phyloP scores from a whole-genome alignment of 2,888 invertebrate genomes.

The Ichneumoninae sp. region DNA sequence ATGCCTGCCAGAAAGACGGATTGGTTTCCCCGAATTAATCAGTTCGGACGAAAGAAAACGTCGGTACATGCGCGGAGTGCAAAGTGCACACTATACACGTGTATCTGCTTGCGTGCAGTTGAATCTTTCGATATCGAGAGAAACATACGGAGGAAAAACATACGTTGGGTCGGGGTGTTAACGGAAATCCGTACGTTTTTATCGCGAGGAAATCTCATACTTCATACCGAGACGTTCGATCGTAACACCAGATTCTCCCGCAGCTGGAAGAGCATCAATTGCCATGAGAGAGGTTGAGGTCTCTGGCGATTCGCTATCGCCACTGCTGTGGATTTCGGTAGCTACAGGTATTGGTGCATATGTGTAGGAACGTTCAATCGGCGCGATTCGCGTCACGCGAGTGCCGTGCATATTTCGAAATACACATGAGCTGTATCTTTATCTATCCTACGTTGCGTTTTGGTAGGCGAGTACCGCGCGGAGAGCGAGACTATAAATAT shows the following conservation, averaged over 20 bases:
- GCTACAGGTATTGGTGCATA: neutral
- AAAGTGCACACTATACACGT: neutral
- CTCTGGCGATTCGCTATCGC: slow-evolving; percentile 4
- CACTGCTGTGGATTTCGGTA: neutral
- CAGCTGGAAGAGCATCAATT: slow-evolving; percentile 1
- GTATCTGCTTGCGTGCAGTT: neutral
- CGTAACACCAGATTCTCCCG: slow-evolving; percentile 34
- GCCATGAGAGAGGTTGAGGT: neutral
- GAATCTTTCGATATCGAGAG: slow-evolving; percentile 16
- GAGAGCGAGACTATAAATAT: slow-evolving; percentile 44
- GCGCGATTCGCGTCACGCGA: slow-evolving; percentile 24
- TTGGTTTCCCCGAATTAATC: neutral
- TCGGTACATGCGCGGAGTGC: neutral
- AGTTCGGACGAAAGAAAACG: slow-evolving; percentile 20
- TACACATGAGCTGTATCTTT: neutral
- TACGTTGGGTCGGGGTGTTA: neutral
- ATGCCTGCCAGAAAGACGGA: neutral
- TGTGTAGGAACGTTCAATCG: neutral
- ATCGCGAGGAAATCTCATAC: slow-evolving; percentile 17
- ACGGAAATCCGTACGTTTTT: slow-evolving; percentile 38
- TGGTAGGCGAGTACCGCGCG: neutral
- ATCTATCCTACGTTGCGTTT: neutral
- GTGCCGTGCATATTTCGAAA: neutral
- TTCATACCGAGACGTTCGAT: slow-evolving; percentile 28
- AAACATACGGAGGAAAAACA: neutral